Evolutionary conservation across 2,797 vertebrate genomes (phyloP), one percentile per base, ranked within the genome.

Genomic region (Micromesistius poutassou): DNA sequence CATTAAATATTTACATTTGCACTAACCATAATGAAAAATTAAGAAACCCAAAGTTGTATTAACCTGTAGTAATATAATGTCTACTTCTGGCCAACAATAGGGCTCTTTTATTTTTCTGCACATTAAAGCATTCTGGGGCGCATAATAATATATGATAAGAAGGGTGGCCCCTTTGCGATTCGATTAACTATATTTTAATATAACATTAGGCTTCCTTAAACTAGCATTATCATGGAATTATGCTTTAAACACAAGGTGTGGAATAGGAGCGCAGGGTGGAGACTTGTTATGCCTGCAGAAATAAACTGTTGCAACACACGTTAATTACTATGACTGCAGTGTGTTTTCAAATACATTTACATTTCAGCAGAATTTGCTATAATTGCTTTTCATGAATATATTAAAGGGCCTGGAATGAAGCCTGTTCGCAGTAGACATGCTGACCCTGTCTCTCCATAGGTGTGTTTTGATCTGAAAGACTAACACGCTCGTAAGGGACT

Each of bases 121-220:
- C 91, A 94, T 93, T 93, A 90, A 92, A 90, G 90, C 87, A 84
- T 91, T 93, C 86, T 87, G 89, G 83, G 82, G 85, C 68, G 91
- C 90, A 93, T 94, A 87, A 83, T 94, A 93, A 94, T 93, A 80
- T 91, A 92, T 92, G 91, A 77, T 91, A 93, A 94, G 87, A 88
- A 90, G 62, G n/a, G 62, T 68, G 91, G 88, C 84, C 86, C 78
- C 81, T 72, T 82, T 83, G 83, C 89, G 92, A 86, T 90, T 90
- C 91, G 91, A 94, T 94, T 94, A 93, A 91, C 83, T 91, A 85
- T 8, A 76, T 91, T 93, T 94, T 93, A 94, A 94, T 94, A 93
- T 93, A 94, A 93, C 93, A 94, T 94, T 94, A 94, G 93, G 90
- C 91, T 93, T 94, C 89, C 89, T 88, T 93, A 93, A 94, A 92